phyloP scores from a whole-genome alignment of 2,797 vertebrate species.

The Sebastes iracundus region DNA sequence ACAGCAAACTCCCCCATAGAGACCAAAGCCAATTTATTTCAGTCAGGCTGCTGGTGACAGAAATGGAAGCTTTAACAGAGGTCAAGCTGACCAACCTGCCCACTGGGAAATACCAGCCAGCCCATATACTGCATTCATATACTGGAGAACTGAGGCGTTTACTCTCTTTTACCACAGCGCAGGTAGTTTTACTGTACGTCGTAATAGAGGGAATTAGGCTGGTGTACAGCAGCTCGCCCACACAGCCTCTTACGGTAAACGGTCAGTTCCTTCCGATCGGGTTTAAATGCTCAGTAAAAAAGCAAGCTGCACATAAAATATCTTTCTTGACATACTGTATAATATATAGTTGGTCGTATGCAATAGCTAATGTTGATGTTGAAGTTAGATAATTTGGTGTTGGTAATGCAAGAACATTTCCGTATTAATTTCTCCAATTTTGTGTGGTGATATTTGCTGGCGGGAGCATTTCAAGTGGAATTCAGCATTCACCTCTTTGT shows the following conservation, averaged over 20 bases:
- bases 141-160: conserved; percentile 49
- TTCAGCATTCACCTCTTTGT: no score
- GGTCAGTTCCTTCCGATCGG: background rate
- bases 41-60: conserved; percentile 75
- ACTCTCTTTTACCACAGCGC: conserved; percentile 30
- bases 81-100: conserved; percentile 75
- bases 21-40: conserved; percentile 83
- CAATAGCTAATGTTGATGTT: background rate
- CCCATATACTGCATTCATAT: conserved; percentile 65
- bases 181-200: conserved; percentile 57
- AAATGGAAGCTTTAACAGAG: conserved; percentile 77
- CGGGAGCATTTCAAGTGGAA: no score
- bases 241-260: background rate
- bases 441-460: no score
- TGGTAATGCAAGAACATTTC: no score
- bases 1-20: conserved; percentile 70
- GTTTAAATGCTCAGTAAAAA: background rate
- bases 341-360: background rate
- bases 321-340: background rate
- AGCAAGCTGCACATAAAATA: background rate
- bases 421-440: no score
- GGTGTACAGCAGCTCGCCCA: conserved; percentile 9
- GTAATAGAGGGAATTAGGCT: conserved; percentile 51
- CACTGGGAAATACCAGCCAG: conserved; percentile 69
- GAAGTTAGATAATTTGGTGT: background rate